phyloP scores from a whole-genome alignment of 1,140 invertebrate genomes.

The Drosophila mojavensis region DNA sequence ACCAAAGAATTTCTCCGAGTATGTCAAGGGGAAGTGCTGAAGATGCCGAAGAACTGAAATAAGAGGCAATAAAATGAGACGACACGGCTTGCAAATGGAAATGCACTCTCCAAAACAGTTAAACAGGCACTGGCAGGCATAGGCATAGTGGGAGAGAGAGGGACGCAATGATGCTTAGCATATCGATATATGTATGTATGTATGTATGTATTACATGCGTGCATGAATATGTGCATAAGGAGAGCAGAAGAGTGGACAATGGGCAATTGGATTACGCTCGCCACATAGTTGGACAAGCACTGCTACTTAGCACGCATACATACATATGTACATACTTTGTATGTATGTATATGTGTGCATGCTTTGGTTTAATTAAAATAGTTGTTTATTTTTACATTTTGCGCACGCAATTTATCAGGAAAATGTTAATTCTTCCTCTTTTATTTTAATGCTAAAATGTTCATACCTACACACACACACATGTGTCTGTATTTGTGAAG shows the following conservation, averaged over 20 bases:
- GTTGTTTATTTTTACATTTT: conserved; percentile 31
- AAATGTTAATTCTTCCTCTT: conserved; percentile 13
- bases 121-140: neutral
- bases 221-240: too few relatives aligned
- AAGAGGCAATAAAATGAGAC: neutral
- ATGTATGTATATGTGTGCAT: neutral
- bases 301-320: too few relatives aligned
- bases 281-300: too few relatives aligned
- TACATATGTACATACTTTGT: too few relatives aligned
- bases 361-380: conserved; percentile 24
- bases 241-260: too few relatives aligned
- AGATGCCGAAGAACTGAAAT: neutral
- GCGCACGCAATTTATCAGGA: conserved; percentile 45
- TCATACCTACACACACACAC: neutral
- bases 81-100: neutral
- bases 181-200: neutral
- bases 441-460: neutral
- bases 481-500: neutral
- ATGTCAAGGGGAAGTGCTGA: neutral
- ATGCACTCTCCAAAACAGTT: conserved; percentile 10
- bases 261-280: too few relatives aligned
- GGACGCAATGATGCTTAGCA: neutral
- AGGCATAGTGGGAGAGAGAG: neutral
- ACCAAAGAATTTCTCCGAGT: conserved; percentile 18
- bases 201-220: neutral